These are phyloP conservation scores for Alectura lathami DNA, from an alignment of 2,113 vertebrate genomes.

Conservation along the genomic window DNA sequence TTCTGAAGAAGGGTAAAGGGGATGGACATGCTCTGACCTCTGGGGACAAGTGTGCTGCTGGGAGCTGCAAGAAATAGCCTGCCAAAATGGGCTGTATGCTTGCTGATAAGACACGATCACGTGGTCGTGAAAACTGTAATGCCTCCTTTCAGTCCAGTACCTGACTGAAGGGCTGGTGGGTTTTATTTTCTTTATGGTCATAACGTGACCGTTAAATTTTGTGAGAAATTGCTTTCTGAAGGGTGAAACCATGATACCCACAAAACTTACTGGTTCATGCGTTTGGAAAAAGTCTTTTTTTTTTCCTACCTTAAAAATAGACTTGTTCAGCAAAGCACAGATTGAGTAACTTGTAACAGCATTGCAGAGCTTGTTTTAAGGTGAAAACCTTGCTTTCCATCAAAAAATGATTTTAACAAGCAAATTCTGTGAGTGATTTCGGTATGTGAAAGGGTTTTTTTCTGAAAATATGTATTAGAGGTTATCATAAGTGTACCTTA, in stretches of 20 bases:
- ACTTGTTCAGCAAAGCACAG: constrained; percentile 46
- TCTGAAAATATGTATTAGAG: background rate
- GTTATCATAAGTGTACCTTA: background rate
- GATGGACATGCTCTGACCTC: background rate
- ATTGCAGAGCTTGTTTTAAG: constrained; percentile 47
- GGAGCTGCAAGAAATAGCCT: background rate
- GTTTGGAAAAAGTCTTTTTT: constrained; percentile 31
- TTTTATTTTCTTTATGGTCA: background rate
- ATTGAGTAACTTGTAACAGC: constrained; percentile 40
- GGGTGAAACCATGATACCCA: background rate
- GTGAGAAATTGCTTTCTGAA: background rate
- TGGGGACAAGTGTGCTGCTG: background rate
- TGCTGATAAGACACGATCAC: background rate
- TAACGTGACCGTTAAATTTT: background rate
- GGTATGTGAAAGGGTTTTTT: background rate
- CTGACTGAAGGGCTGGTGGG: background rate
- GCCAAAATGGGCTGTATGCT: background rate
- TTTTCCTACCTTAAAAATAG: constrained; percentile 61
- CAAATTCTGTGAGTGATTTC: background rate
- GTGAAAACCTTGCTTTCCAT: constrained; percentile 34
- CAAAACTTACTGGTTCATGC: constrained; percentile 12
- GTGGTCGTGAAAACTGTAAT: background rate
- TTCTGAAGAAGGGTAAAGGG: constrained; percentile 14
- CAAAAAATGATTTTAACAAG: background rate
- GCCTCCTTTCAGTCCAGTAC: background rate